Evolutionary conservation across 2,113 vertebrate species (phyloP).

Genomic region (Caranx melampygus): DNA sequence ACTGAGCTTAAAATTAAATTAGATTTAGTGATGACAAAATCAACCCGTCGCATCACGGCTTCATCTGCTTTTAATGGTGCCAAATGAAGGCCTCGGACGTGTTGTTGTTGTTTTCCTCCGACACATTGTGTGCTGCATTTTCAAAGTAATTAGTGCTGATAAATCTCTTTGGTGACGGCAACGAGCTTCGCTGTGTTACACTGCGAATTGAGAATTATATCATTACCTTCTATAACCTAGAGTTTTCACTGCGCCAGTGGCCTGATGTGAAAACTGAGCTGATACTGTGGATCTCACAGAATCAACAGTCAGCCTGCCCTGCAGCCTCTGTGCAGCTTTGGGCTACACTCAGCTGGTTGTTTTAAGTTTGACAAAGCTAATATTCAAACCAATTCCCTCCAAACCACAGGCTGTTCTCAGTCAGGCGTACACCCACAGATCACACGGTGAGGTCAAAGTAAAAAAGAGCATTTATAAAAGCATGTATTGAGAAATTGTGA

Average conservation of each 20-base stretch:
- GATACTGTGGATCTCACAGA: conserved; percentile 1
- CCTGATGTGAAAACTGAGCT: not conserved
- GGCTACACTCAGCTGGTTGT: not conserved
- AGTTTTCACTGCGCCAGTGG: not conserved
- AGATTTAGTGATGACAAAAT: conserved; percentile 58
- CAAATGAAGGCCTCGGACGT: conserved; percentile 24
- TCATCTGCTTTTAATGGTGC: conserved; percentile 38
- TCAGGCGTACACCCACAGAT: not conserved
- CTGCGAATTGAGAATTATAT: not conserved
- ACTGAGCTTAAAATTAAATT: conserved; percentile 64
- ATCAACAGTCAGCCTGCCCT: not conserved
- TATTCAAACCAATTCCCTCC: not conserved
- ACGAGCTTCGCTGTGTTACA: not conserved
- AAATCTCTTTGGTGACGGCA: conserved; percentile 14
- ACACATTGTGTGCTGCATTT: conserved; percentile 6
- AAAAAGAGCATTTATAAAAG: not conserved
- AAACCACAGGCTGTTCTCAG: not conserved
- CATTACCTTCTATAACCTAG: not conserved
- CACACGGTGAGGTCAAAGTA: not conserved
- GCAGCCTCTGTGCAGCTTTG: not conserved
- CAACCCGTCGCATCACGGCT: conserved; percentile 39
- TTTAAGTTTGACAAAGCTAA: not conserved
- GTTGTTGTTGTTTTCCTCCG: conserved; percentile 27
- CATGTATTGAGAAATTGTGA: not conserved
- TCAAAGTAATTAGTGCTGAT: conserved; percentile 44